Evolutionary conservation across 1,140 invertebrate genomes (phyloP), one percentile per base, ranked within the genome.

Genomic region (Aphaenogaster rudis): DNA sequence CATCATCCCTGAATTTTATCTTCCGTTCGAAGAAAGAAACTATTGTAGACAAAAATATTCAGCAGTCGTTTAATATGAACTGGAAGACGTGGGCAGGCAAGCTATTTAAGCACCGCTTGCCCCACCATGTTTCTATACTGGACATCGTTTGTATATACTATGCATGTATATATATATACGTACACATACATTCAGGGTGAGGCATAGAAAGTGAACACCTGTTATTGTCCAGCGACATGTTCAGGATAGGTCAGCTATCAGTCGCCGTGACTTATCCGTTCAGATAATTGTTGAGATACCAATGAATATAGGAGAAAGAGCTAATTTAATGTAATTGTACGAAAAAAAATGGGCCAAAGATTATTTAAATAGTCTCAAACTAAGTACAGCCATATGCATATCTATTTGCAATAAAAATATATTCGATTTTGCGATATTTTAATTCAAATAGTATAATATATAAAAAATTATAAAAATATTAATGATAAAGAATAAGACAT

Each of bases 1-100:
- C 50, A 39, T 63, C 42, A 42, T 63, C 11, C 17, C 11, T 54
- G 0, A 36, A 39, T 74, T 1, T 33, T 81, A 54, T n/a, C 3
- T 72, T 72, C 4, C 28, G 13, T 6, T 42, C 45, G 13, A n/a
- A 67, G 50, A 52, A 79, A 17, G 8, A 9, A 80, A 4, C 15
- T 66, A 7, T 8, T 33, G 1, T n/a, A 6, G 85, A 77, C 63
- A 88, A 52, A 81, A 90, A 81, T 89, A 86, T 78, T 91, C 89
- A 87, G 3, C 81, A 33, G 50, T n/a, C 42, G 87, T 59, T 64
- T 63, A 81, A 87, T 85, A 85, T 88, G 76, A 69, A 93, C 90
- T 93, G 92, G 80, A 91, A 91, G 77, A 92, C 85, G 88, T 89
- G 67, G 90, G 92, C 91, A 93, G 92, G 78, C 92, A 92, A 90